A percentile compares a stretch with the other conserved stretches of the same genome.
Conservation (phyloP, 1,140 invertebrate genomes). For the Ridgeia piscesae region DNA sequence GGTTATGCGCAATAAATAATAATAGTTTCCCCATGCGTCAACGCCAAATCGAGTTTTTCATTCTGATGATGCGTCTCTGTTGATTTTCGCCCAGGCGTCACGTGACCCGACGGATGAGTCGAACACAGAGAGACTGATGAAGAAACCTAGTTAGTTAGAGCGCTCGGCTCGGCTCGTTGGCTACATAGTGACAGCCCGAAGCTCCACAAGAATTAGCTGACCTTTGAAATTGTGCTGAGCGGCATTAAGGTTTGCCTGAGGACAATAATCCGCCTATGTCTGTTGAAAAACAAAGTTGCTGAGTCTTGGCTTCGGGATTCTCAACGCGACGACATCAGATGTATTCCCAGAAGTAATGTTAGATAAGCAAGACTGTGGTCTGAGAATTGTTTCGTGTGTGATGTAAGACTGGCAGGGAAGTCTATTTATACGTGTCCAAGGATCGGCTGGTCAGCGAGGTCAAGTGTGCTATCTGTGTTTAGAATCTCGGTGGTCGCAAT, state of each 20-base stretch:
- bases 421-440: neutral
- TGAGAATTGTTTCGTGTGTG: neutral
- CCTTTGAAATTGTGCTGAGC: neutral
- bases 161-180: neutral
- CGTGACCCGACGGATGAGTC: neutral
- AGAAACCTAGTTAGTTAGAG: neutral
- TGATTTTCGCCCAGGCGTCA: neutral
- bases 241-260: neutral
- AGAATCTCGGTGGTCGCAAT: neutral
- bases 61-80: neutral
- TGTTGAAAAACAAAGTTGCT: neutral
- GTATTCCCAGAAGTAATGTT: neutral
- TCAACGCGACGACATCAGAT: neutral
- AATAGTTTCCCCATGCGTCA: neutral
- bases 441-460: neutral
- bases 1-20: neutral
- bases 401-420: neutral
- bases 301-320: neutral
- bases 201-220: neutral
- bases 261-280: neutral
- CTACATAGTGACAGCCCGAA: neutral
- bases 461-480: neutral
- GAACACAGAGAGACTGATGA: neutral
- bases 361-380: neutral
- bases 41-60: slow-evolving; percentile 1